Conservation (phyloP, 2,797 vertebrate genomes). For the Melanogrammus aeglefinus region DNA sequence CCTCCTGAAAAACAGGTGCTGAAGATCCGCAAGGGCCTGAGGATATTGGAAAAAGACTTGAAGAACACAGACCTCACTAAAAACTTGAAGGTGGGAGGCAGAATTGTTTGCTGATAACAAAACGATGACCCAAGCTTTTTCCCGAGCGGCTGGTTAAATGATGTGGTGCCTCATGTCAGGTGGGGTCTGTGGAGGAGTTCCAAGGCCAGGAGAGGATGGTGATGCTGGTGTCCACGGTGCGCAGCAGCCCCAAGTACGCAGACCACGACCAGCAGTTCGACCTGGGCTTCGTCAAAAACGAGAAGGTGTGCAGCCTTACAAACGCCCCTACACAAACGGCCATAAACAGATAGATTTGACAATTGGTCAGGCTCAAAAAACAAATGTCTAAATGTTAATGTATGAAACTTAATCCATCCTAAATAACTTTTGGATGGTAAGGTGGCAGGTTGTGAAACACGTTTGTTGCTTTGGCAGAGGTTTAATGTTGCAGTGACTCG, state of each 20-base stretch:
- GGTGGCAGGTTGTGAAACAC: no score
- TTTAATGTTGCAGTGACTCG: slow-evolving; percentile 93
- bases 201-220: slow-evolving; percentile 90
- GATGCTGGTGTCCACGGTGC: slow-evolving; percentile 87
- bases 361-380: no score
- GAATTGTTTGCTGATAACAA: not conserved
- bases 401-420: no score
- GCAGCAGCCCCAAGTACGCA: slow-evolving; percentile 76
- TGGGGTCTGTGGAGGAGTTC: slow-evolving; percentile 95
- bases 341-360: not conserved
- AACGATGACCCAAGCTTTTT: not conserved
- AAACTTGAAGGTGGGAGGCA: slow-evolving; percentile 77
- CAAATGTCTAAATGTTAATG: no score
- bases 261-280: slow-evolving; percentile 77
- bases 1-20: slow-evolving; percentile 76
- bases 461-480: slow-evolving; percentile 68
- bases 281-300: slow-evolving; percentile 89
- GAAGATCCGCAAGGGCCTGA: slow-evolving; percentile 83
- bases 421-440: not conserved
- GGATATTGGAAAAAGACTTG: slow-evolving; percentile 60
- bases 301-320: slow-evolving; percentile 76
- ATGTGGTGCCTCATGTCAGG: slow-evolving; percentile 60
- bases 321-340: accelerated
- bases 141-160: not conserved
- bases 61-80: slow-evolving; percentile 49